Conservation (phyloP, 2,113 vertebrate genomes). For the Haemorhous mexicanus region DNA sequence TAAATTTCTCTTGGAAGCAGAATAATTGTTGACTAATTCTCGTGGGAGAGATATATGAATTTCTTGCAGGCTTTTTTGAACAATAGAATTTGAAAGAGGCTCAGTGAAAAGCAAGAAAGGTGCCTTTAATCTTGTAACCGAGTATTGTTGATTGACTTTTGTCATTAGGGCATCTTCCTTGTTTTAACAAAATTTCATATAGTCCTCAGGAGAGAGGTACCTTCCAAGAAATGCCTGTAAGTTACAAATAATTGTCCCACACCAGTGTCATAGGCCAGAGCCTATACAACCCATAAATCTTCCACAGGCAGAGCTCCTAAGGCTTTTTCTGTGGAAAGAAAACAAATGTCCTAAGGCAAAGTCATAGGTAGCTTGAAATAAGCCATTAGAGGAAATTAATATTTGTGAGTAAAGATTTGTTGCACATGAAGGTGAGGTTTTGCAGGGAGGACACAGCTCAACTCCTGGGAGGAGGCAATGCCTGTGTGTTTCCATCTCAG, state of each 20-base stretch:
- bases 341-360: background rate
- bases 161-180: background rate
- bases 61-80: slow-evolving; percentile 39
- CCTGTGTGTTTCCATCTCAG: background rate
- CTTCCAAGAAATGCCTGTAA: background rate
- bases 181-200: background rate
- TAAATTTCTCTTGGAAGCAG: slow-evolving; percentile 47
- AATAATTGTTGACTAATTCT: slow-evolving; percentile 58
- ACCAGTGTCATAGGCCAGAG: background rate
- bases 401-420: background rate
- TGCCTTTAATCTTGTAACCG: background rate
- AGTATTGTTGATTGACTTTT: background rate
- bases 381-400: background rate
- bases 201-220: background rate
- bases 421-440: background rate
- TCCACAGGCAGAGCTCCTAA: background rate
- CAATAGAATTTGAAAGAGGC: background rate
- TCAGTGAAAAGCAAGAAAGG: background rate
- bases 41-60: slow-evolving; percentile 12
- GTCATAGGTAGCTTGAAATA: background rate
- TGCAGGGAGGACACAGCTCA: background rate
- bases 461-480: background rate
- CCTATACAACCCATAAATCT: background rate
- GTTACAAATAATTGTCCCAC: background rate
- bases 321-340: background rate